Percentiles rank a stretch among this genome's conserved stretches.
phyloP scores from a whole-genome alignment of 2,113 vertebrate genomes.

The Brienomyrus brachyistius region DNA sequence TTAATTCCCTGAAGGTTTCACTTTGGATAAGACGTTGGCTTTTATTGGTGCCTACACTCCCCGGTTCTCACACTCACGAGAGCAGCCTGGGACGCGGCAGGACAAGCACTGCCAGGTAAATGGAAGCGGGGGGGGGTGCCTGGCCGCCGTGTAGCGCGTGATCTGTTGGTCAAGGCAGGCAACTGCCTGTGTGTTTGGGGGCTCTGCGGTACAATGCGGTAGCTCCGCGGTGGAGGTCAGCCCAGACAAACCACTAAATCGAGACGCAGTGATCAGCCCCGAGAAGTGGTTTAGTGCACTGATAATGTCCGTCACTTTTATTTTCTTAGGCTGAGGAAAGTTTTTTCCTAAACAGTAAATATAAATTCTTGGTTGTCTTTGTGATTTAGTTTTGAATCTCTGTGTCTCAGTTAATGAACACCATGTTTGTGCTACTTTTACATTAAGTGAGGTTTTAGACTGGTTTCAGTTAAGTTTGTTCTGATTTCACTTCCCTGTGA shows the following conservation, averaged over 20 bases:
- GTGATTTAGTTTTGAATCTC: not conserved
- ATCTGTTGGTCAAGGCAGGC: not conserved
- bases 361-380: not conserved
- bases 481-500: not conserved
- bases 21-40: slow-evolving; percentile 23
- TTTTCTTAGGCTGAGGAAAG: not conserved
- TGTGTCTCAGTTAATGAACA: not conserved
- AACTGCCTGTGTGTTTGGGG: not conserved
- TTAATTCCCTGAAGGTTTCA: not conserved
- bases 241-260: not conserved
- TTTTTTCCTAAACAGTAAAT: not conserved
- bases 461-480: not conserved
- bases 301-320: not conserved
- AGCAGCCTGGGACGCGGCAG: not conserved
- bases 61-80: not conserved
- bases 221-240: not conserved
- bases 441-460: not conserved
- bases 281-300: not conserved
- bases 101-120: not conserved
- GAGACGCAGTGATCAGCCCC: not conserved
- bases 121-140: not conserved
- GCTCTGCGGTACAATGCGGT: not conserved
- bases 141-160: not conserved
- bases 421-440: not conserved
- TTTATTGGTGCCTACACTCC: slow-evolving; percentile 29